These are phyloP conservation scores for Hoplodrina ambigua DNA, from an alignment of 2,888 invertebrate species.

Conservation along the genomic window DNA sequence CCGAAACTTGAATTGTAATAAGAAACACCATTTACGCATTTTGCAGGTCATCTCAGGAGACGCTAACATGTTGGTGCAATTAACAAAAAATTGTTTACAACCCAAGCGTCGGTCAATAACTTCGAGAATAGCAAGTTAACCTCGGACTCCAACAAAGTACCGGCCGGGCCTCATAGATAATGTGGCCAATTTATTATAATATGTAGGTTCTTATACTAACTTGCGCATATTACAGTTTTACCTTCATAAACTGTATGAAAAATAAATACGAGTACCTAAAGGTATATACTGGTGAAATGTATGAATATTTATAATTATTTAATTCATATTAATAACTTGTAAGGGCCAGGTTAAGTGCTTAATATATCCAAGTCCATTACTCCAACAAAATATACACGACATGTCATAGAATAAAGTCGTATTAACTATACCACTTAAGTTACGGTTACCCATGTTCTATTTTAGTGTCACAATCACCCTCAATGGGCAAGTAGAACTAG, in stretches of 20 bases:
- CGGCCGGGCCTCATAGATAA: slow-evolving; percentile 8
- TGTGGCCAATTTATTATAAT: slow-evolving; percentile 20
- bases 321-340: slow-evolving; percentile 27
- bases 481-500: slow-evolving; percentile 30
- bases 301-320: slow-evolving; percentile 28
- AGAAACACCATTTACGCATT: slow-evolving; percentile 58
- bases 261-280: not conserved
- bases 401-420: slow-evolving; percentile 14
- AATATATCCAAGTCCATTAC: slow-evolving; percentile 39
- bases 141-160: slow-evolving; percentile 6
- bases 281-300: not conserved
- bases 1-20: slow-evolving; percentile 75
- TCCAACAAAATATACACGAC: slow-evolving; percentile 31
- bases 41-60: slow-evolving; percentile 36
- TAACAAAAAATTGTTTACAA: slow-evolving; percentile 28
- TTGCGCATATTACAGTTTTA: not conserved
- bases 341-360: slow-evolving; percentile 33
- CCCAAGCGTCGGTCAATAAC: slow-evolving; percentile 21
- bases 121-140: slow-evolving; percentile 4
- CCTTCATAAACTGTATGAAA: slow-evolving; percentile 7
- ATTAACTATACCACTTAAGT: slow-evolving; percentile 38
- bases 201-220: not conserved
- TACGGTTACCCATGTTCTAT: slow-evolving; percentile 43
- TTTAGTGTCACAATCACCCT: slow-evolving; percentile 37
- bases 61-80: slow-evolving; percentile 5